Base-by-base conservation (phyloP, 2,797 vertebrate species). In the Trachurus trachurus region DNA sequence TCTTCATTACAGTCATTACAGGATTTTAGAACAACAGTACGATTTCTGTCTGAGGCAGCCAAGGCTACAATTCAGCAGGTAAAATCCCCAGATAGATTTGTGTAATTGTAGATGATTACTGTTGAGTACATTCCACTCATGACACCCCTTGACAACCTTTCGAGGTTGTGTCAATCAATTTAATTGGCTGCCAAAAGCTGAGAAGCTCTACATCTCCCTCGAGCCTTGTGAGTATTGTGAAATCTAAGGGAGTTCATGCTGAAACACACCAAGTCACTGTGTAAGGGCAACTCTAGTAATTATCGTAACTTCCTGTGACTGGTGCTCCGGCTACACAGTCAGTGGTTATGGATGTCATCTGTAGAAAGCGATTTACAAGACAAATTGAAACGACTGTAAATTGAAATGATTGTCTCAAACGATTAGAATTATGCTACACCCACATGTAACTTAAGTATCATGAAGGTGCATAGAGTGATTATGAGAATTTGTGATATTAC, bases 61-160 rank as follows among this genome's bases (percentile, higher is more conserved):
- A 67, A 82, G 54, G 57, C 71, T 64, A 69, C 31, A 73, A 16
- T 86, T 88, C 70, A 49, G 40, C 50, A 45, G 52, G 73, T 72
- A 59, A 58, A 57, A 66, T 77, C 75, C 68, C 60, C 45, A 47
- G 66, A 73, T 84, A n/a, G n/a, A 65, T 65, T 56, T 19, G 60
- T 61, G 69, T 88, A 90, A 92, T 90, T 84, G 67, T 65, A 69
- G 64, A 63, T 77, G 73, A 90, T 88, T 91, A 83, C 76, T 29
- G 31, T 9, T 74, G 79, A 90, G 86, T 83, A 66, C 64, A 84
- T 91, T 86, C 84, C 16, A 40, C 59, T 68, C 54, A 60, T 76
- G 84, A 61, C 57, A 65, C 57, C 57, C 52, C 85, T 66, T 82
- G 70, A 88, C 80, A 83, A 59, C 39, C 76, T 81, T 81, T 86